Conservation (phyloP, 2,888 invertebrate genomes). For the Heterodera filipjevi region DNA sequence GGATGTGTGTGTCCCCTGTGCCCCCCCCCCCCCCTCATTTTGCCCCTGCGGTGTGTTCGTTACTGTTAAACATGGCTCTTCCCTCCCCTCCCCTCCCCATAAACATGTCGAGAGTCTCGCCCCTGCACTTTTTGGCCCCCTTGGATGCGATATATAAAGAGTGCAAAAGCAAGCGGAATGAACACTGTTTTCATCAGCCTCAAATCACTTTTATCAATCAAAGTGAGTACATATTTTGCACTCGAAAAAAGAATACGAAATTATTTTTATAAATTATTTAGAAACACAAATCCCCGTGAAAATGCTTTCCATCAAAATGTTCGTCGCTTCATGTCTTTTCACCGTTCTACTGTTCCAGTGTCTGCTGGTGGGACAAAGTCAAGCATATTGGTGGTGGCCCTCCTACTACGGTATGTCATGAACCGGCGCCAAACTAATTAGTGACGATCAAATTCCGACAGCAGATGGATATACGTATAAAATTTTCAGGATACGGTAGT, state of each 20-base stretch:
- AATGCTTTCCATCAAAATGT: not conserved
- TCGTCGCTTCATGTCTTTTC: not conserved
- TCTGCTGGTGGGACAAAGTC: not conserved
- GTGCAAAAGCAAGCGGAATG: not conserved
- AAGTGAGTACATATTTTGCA: not conserved
- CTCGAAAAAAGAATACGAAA: not conserved
- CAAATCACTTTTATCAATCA: not conserved
- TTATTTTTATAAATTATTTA: not conserved
- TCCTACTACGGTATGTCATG: not conserved
- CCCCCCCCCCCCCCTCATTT: too few relatives aligned
- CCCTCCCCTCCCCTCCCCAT: too few relatives aligned
- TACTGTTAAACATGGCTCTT: too few relatives aligned
- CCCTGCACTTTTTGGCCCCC: not conserved
- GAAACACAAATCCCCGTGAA: not conserved
- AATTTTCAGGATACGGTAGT: constrained; percentile 6
- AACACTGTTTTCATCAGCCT: not conserved
- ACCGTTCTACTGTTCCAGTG: not conserved
- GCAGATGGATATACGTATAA: too few relatives aligned
- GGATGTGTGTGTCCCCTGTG: not conserved
- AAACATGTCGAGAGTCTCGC: not conserved
- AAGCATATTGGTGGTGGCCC: not conserved
- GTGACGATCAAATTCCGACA: too few relatives aligned
- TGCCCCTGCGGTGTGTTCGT: too few relatives aligned
- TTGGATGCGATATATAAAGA: constrained; percentile 1
- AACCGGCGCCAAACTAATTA: not conserved